Percentiles rank a stretch among this genome's conserved stretches.
Evolutionary conservation across 2,113 vertebrate species (phyloP).

Genomic region (Hemiprocne comata): DNA sequence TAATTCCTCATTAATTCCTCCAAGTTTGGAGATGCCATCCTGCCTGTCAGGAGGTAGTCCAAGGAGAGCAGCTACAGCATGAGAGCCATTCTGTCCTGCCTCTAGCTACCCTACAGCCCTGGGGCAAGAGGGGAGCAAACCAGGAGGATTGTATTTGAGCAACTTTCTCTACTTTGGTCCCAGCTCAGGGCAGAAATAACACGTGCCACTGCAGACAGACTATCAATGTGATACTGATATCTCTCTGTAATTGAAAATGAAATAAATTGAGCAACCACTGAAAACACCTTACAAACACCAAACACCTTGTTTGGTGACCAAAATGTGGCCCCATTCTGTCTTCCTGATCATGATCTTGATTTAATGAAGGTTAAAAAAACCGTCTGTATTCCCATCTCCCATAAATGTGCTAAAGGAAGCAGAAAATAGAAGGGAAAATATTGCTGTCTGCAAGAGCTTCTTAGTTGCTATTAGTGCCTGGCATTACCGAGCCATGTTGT

Average conservation of each 20-base stretch:
- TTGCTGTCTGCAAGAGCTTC: background rate
- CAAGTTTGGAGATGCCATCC: background rate
- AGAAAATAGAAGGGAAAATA: conserved; percentile 10
- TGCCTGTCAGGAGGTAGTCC: background rate
- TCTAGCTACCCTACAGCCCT: background rate
- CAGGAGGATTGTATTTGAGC: background rate
- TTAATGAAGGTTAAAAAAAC: background rate
- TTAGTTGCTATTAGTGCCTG: background rate
- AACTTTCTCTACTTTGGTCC: background rate
- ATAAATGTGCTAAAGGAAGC: conserved; percentile 11
- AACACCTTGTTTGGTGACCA: background rate
- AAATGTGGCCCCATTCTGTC: conserved; percentile 21
- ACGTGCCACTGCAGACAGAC: background rate
- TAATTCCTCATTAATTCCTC: background rate
- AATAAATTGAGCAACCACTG: background rate
- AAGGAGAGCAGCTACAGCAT: background rate
- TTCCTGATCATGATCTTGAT: conserved; percentile 21
- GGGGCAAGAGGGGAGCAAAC: background rate
- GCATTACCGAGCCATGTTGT: background rate
- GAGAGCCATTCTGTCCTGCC: background rate
- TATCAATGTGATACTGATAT: conserved; percentile 15
- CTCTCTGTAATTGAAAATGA: background rate
- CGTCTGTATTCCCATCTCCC: background rate
- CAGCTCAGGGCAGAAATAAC: background rate
- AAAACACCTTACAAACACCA: background rate